These are phyloP conservation scores for Chitala chitala DNA, from an alignment of 2,113 vertebrate genomes.

Conservation along the genomic window DNA sequence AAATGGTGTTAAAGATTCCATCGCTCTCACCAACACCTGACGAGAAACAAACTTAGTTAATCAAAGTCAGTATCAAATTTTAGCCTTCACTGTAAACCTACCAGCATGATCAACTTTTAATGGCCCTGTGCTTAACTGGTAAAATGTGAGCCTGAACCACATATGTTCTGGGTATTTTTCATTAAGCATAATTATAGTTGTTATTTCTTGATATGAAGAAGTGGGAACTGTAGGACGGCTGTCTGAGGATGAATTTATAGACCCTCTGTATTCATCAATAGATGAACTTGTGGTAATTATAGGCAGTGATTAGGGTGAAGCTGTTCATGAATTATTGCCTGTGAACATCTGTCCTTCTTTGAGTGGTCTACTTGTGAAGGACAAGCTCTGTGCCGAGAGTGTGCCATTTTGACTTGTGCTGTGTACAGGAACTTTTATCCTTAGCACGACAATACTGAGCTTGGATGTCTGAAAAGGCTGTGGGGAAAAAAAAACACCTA, in stretches of 20 bases:
- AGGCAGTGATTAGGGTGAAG: constrained; percentile 48
- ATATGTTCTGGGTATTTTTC: too few species aligned
- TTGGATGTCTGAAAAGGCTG: not conserved
- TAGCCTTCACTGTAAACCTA: too few species aligned
- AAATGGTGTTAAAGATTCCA: constrained; percentile 33
- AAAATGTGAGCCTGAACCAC: too few species aligned
- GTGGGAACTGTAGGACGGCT: constrained; percentile 35
- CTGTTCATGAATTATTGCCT: constrained; percentile 49
- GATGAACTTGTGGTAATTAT: constrained; percentile 45
- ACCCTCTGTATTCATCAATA: constrained; percentile 34
- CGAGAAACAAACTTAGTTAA: not conserved
- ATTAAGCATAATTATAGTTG: not conserved
- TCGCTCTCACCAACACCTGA: constrained; percentile 20
- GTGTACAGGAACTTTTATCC: not conserved
- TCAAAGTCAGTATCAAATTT: not conserved
- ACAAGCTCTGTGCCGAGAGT: constrained; percentile 20
- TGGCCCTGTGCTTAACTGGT: too few species aligned
- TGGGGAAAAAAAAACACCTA: not conserved
- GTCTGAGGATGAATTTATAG: constrained; percentile 25
- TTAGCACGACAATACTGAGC: not conserved
- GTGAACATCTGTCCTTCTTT: constrained; percentile 43
- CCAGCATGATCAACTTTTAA: too few species aligned
- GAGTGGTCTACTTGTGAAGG: constrained; percentile 43
- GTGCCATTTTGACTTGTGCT: constrained; percentile 6
- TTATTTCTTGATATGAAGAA: not conserved